Base-by-base conservation (phyloP, 2,797 vertebrate species). In the Argentina silus region DNA sequence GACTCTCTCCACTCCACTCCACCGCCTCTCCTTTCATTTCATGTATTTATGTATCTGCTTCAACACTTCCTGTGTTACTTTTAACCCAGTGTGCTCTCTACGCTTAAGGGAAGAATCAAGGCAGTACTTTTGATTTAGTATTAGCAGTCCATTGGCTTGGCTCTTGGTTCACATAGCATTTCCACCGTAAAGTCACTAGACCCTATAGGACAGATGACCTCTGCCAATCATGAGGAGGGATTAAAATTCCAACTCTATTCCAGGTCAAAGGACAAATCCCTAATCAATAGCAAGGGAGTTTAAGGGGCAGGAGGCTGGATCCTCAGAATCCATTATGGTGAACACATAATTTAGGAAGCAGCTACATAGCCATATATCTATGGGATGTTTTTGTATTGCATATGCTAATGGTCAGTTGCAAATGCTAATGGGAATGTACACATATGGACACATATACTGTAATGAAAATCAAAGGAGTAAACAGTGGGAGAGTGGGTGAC, bases 1-100 rank as follows among this genome's bases (percentile, higher is more conserved):
- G 73, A 70, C 61, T 64, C 71, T 60, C 44, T 70, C 73, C 66
- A 56, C 60, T 51, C 66, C 27, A 56, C 56, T 61, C 27, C 6
- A 19, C 21, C 10, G 11, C 73, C 63, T 47, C 11, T 61, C 51
- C 78, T 63, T 63, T 65, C 72, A 6, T 27, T 15, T 69, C 50
- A 45, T 45, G 67, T 51, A 55, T 70, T 76, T 50, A 59, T 50
- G 70, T 44, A 69, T 23, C 57, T 36, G 27, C 36, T 60, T 60
- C 36, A 12, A 60, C 57, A 12, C 57, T 23, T 11, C 21, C 36
- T n/a, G 23, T 36, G 21, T 27, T 14, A 60, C 57, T 60, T 36
- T 60, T 60, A 55, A 36, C 57, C 21, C 23, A 10, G 7, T 36
- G 57, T 12, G 57, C 3, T 60, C 8, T 12, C 23, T 6, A 60